phyloP scores from a whole-genome alignment of 2,888 invertebrate species.

The Actias luna region DNA sequence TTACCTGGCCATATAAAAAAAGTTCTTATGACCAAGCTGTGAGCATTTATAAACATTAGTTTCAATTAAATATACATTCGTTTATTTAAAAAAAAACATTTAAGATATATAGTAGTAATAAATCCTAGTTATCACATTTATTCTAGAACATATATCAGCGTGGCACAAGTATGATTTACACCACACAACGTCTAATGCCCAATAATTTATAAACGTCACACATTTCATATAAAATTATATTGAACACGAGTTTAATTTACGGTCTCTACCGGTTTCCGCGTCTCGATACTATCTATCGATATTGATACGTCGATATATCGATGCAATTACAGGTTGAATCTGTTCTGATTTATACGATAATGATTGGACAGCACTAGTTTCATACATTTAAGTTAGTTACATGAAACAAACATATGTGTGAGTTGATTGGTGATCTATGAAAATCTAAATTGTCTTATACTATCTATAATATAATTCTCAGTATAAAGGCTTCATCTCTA shows the following conservation, averaged over 20 bases:
- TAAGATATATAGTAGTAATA: conserved; percentile 4
- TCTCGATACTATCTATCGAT: conserved; percentile 33
- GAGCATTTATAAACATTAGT: too few relatives aligned
- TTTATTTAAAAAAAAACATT: too few relatives aligned
- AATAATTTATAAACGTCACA: conserved; percentile 59
- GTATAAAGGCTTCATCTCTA: too few relatives aligned
- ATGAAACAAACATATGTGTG: neutral
- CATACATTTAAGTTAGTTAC: conserved; percentile 25
- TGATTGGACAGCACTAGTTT: conserved; percentile 52
- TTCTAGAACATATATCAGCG: conserved; percentile 27
- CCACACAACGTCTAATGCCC: conserved; percentile 40
- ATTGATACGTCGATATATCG: conserved; percentile 54
- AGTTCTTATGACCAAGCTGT: too few relatives aligned
- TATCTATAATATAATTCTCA: too few relatives aligned
- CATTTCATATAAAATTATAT: conserved; percentile 63
- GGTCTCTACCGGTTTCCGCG: conserved; percentile 38
- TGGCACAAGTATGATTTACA: conserved; percentile 37
- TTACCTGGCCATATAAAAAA: too few relatives aligned
- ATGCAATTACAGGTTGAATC: conserved; percentile 61
- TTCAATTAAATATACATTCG: too few relatives aligned
- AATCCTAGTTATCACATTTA: conserved; percentile 21
- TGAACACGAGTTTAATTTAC: conserved; percentile 52
- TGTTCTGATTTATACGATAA: conserved; percentile 74
- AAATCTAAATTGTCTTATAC: too few relatives aligned
- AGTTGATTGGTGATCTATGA: neutral